Evolutionary conservation across 2,888 invertebrate genomes (phyloP), one percentile per base, ranked within the genome.

Genomic region (Clanis bilineata): DNA sequence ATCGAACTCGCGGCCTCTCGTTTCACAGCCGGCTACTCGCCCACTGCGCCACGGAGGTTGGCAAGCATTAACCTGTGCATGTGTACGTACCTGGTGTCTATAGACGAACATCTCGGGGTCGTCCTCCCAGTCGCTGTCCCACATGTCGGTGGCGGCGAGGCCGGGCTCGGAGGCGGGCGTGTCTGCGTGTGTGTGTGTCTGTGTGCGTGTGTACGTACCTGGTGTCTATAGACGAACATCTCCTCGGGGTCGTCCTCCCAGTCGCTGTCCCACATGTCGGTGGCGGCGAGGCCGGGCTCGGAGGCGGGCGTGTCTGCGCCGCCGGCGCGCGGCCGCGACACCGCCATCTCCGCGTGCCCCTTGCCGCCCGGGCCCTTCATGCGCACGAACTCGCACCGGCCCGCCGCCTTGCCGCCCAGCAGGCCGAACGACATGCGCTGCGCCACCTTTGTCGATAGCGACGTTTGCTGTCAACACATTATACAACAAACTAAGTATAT

Each of bases 321-420:
- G 15, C 97, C 97, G 74, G 96, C 97, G 83, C 96, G 96, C 25
- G 97, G 97, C 78, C 97, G 95, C n/a, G 97, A 96, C 56, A 98
- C 97, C 0, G 98, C 98, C 97, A 99, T 98, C 93, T 99, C 99
- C 0, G 99, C 99, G 90, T 98, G 97, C 0, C 90, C 90, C 92
- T 98, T 98, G 68, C 98, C 98, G 79, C 96, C 96, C 12, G 99
- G 99, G 12, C 99, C 99, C 88, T 98, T 97, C 98, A 99, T 98
- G 63, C 98, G 94, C 56, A 99, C 98, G 93, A 99, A 99, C 92
- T 99, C 99, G 79, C 99, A 97, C 60, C 99, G 94, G 85, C 97
- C 97, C 57, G 95, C 94, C 58, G 94, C 93, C 60, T 95, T 94
- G 55, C 93, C 93, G 66, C 96, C 96, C 80, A 97, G 96, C 65